Evolutionary conservation across 1,140 invertebrate species (phyloP).

Genomic region (Chelonus insularis): DNA sequence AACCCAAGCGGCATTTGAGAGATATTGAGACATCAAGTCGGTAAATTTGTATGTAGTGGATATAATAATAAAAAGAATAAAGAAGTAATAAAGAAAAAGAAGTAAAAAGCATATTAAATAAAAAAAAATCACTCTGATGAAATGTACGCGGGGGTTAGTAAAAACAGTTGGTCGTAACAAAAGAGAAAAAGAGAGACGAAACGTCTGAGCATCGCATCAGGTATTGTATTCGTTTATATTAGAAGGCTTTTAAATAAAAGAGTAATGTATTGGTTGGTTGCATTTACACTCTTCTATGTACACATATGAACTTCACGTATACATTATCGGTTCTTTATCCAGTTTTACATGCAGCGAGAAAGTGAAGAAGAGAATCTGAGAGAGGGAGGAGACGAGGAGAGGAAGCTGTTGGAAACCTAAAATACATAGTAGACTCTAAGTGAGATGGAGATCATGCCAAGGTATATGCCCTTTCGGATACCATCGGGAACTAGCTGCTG

Average conservation of each 20-base stretch:
- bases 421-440: background rate
- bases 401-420: background rate
- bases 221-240: conserved; percentile 41
- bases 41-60: conserved; percentile 13
- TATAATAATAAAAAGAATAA: conserved; percentile 1
- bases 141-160: conserved; percentile 38
- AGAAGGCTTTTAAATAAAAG: conserved; percentile 49
- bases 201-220: conserved; percentile 49
- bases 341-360: background rate
- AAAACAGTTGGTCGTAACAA: conserved; percentile 55
- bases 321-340: conserved; percentile 17
- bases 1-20: too few relatives aligned
- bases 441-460: background rate
- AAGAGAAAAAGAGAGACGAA: conserved; percentile 38
- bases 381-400: background rate
- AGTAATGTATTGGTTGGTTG: conserved; percentile 48
- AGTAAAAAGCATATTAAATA: conserved; percentile 12
- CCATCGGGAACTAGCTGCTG: conserved; percentile 14
- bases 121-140: conserved; percentile 18
- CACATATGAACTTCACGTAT: conserved; percentile 16
- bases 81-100: too few relatives aligned
- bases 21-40: too few relatives aligned
- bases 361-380: background rate
- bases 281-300: conserved; percentile 28
- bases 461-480: conserved; percentile 14